Evolutionary conservation across 1,140 invertebrate species (phyloP), one percentile per base, ranked within the genome.

Genomic region (Anthonomus grandis): DNA sequence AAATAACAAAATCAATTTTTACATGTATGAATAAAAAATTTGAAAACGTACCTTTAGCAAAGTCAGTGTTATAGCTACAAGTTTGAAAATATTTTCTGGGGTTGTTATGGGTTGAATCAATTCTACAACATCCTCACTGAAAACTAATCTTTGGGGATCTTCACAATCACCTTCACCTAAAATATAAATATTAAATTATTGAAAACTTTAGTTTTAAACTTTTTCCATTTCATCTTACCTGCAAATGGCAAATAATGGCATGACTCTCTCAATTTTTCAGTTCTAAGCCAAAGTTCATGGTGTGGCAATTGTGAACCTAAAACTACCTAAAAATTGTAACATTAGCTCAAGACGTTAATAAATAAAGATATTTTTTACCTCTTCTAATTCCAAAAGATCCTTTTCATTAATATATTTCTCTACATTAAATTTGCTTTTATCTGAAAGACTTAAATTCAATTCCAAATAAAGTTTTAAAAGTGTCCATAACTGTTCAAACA

Each of bases 401-500:
- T 74, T 71, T 58, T 84, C 80, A 46, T 80, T 75, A 12, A 75
- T 67, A 15, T 68, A 70, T 27, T 76, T 75, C 13, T 67, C 50
- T 8, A 81, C 57, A 51, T 73, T 74, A 2, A 76, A 70, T 52
- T 65, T 74, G 18, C 70, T 56, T 27, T 75, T 61, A 54, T 74
- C 64, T 0, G 63, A 52, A 6, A 62, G 63, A 0, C 70, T 67
- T 4, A 84, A 70, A 73, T 85, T 85, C 17, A 86, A 62, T 58
- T 78, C 79, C 3, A 86, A 62, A 62, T 83, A 81, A 42, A 84
- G 65, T 46, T 79, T 74, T 8, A 86, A 72, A 5, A 83, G 69
- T 41, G 80, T 81, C 76, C 82, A 84, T 66, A 86, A 78, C 62
- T 81, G 80, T 66, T 84, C 84, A 73, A 76, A 81, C 18, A 84